Percentiles rank a stretch among this genome's conserved stretches.
Evolutionary conservation across 1,140 invertebrate species (phyloP).

Genomic region (Drosophila serrata): DNA sequence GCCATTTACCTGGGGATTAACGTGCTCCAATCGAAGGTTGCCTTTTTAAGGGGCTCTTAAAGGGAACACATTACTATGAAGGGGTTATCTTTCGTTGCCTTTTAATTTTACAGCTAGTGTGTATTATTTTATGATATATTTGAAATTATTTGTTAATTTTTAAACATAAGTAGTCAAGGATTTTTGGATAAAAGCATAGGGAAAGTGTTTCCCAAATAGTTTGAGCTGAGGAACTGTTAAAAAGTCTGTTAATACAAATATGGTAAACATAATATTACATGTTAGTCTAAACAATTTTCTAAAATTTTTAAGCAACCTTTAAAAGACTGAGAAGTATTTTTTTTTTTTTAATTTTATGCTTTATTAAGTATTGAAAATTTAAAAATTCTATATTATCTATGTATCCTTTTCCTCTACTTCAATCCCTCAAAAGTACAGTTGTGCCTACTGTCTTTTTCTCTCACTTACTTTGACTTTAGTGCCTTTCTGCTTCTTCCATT

Average conservation of each 20-base stretch:
- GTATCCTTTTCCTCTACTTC: not conserved
- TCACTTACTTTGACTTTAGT: conserved; percentile 9
- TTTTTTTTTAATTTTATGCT: too few relatives aligned
- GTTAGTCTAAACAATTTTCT: too few relatives aligned
- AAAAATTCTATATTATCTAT: too few relatives aligned
- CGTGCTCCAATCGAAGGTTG: conserved; percentile 10
- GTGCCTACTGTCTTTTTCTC: not conserved
- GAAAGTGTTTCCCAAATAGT: not conserved
- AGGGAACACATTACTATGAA: not conserved
- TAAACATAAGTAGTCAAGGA: not conserved
- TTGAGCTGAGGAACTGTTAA: not conserved
- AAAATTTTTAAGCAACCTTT: too few relatives aligned
- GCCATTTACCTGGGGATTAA: conserved; percentile 22
- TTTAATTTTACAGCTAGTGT: not conserved
- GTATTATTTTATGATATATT: too few relatives aligned
- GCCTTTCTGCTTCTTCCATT: conserved; percentile 51
- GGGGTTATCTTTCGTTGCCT: not conserved
- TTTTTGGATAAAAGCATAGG: not conserved
- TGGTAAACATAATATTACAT: too few relatives aligned
- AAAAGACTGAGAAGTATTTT: too few relatives aligned
- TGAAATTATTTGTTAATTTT: not conserved
- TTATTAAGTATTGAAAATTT: too few relatives aligned
- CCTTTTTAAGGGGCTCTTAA: not conserved
- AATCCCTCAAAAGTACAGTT: conserved; percentile 7
- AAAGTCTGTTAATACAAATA: too few relatives aligned